Evolutionary conservation across 2,888 invertebrate species (phyloP).

Genomic region (Ernsta delagoae): DNA sequence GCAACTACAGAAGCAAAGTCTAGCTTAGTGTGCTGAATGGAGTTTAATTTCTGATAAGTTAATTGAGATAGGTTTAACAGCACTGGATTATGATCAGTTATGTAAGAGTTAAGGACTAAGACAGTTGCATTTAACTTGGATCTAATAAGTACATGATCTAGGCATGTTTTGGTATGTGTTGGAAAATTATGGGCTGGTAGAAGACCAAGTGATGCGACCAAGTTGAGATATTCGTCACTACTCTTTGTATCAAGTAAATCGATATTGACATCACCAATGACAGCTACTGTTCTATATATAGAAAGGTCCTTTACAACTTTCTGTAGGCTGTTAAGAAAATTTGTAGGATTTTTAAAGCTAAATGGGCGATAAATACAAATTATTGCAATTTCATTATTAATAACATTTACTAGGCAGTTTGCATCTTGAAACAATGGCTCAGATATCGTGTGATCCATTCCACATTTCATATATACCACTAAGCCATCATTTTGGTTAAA

Average conservation of each 20-base stretch:
- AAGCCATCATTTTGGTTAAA: neutral
- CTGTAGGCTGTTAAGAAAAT: neutral
- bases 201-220: neutral
- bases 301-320: neutral
- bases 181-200: neutral
- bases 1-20: neutral
- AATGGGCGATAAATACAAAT: neutral
- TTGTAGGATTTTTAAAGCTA: neutral
- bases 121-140: neutral
- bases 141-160: neutral
- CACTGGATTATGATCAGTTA: neutral
- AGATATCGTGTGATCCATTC: neutral
- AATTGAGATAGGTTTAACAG: neutral
- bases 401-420: neutral
- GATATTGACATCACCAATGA: neutral
- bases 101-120: neutral
- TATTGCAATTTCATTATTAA: neutral
- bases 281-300: neutral
- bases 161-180: neutral
- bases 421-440: neutral
- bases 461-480: neutral
- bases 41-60: neutral
- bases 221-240: too few relatives aligned
- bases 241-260: too few relatives aligned
- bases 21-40: neutral